Evolutionary conservation across 2,797 vertebrate genomes (phyloP), one percentile per base, ranked within the genome.

Genomic region (Apodemus agrarius): DNA sequence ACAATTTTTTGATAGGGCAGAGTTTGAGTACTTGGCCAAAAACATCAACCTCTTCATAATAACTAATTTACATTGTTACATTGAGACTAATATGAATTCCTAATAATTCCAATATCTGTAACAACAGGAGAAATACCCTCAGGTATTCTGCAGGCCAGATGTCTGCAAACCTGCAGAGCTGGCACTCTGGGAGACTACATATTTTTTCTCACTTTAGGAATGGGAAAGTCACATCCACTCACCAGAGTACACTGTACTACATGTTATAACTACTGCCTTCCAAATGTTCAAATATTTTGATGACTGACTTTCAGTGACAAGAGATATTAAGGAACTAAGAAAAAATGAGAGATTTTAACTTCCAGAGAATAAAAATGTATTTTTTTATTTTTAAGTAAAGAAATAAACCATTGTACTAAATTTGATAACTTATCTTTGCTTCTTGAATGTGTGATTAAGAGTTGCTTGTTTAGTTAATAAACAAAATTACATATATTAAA

Each of bases 171-270:
- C 29, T n/a, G 46, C 13, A 83, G 0, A 72, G 17, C 4, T 74
- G 21, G 12, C 63, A 63, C 43, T 22, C 40, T 54, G 84, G 49
- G 63, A 90, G 74, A 92, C 2, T 67, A n/a, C 5, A 13, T 4
- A n/a, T 91, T 89, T 95, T 89, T 95, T 91, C 37, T 87, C 31
- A 86, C n/a, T 52, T 89, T 43, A 88, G 31, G 46, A 87, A 86
- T 59, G 9, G 67, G n/a, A 86, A 37, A 76, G 31, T 87, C 31
- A 40, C 78, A 65, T 88, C 72, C 87, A 19, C 67, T n/a, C 22
- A 31, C 31, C 49, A 89, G 37, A 49, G 89, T 29, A 3, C 26
- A 93, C 46, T 74, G 29, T 19, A 74, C 86, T 34, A 11, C 63
- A 69, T 63, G 10, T 54, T 65, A 31, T 43, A 75, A 75, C 43